Evolutionary conservation across 1,140 invertebrate genomes (phyloP).

Genomic region (Aphelinus atriplicis): DNA sequence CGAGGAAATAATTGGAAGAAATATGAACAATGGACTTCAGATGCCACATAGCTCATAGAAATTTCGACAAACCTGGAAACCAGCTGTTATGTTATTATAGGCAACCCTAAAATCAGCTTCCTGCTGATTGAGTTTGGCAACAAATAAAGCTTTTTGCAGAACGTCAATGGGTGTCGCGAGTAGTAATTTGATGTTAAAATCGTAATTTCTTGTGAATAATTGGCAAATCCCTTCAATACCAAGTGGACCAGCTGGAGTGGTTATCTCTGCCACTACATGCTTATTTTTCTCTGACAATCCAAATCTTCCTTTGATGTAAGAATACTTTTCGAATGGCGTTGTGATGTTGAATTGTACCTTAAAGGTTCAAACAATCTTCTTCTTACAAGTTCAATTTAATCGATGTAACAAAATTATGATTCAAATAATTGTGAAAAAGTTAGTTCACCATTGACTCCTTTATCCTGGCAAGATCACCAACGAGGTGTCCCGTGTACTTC

Average conservation of each 20-base stretch:
- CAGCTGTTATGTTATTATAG: constrained; percentile 78
- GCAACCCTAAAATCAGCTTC: constrained; percentile 77
- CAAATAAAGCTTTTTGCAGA: constrained; percentile 71
- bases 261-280: constrained; percentile 76
- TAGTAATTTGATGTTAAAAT: constrained; percentile 78
- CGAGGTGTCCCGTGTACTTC: constrained; percentile 68
- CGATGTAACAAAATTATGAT: background rate
- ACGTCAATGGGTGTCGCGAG: constrained; percentile 77
- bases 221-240: constrained; percentile 72
- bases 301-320: constrained; percentile 73
- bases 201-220: constrained; percentile 68
- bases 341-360: constrained; percentile 73
- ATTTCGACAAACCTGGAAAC: constrained; percentile 64
- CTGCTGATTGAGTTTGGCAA: constrained; percentile 70
- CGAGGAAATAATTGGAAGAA: too few species aligned
- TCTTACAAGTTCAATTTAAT: background rate
- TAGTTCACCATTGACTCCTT: constrained; percentile 57
- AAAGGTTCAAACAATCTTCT: constrained; percentile 6
- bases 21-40: too few species aligned
- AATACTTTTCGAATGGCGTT: constrained; percentile 74
- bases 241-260: constrained; percentile 72
- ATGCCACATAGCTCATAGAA: too few species aligned
- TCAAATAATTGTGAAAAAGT: constrained; percentile 3
- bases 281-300: constrained; percentile 75
- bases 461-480: constrained; percentile 53